A percentile compares a stretch with the other conserved stretches of the same genome.
These are phyloP conservation scores for Aradophagus sp. DNA, from an alignment of 1,140 invertebrate species.

Conservation along the genomic window DNA sequence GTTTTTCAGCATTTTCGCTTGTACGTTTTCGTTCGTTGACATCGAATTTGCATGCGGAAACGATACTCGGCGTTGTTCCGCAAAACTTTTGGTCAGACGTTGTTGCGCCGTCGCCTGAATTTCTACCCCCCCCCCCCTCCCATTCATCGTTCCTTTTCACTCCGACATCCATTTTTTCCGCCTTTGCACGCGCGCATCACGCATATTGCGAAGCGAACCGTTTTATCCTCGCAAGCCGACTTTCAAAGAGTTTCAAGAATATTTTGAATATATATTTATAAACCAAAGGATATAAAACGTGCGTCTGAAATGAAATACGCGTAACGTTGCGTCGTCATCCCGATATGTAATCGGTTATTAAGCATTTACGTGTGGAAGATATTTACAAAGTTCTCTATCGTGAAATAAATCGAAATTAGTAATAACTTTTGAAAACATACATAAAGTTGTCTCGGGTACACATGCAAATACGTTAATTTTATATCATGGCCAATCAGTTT, in stretches of 20 bases:
- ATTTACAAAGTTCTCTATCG: no score
- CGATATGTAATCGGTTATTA: no score
- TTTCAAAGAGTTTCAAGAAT: conserved; percentile 24
- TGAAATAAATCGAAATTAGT: no score
- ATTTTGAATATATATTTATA: conserved; percentile 37
- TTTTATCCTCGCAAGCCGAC: no score
- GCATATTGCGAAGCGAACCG: conserved; percentile 35
- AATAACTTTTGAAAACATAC: no score
- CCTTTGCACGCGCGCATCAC: conserved; percentile 46
- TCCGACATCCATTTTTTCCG: conserved; percentile 22
- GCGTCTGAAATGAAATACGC: conserved; percentile 25
- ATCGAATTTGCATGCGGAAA: conserved; percentile 58
- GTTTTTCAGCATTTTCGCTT: conserved; percentile 74
- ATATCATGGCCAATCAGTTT: no score
- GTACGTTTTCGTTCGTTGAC: conserved; percentile 63
- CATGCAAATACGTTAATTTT: no score
- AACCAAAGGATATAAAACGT: conserved; percentile 19
- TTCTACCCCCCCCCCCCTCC: no score
- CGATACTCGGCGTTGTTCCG: conserved; percentile 56
- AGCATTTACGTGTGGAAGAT: no score
- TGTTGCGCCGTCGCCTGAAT: conserved; percentile 27
- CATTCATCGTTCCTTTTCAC: conserved; percentile 38
- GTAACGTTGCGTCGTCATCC: neutral
- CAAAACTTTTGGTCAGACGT: conserved; percentile 53
- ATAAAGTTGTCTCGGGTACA: no score